A percentile compares a stretch with the other conserved stretches of the same genome.
Evolutionary conservation across 2,888 invertebrate species (phyloP).

Genomic region (Amphimallon solstitiale): DNA sequence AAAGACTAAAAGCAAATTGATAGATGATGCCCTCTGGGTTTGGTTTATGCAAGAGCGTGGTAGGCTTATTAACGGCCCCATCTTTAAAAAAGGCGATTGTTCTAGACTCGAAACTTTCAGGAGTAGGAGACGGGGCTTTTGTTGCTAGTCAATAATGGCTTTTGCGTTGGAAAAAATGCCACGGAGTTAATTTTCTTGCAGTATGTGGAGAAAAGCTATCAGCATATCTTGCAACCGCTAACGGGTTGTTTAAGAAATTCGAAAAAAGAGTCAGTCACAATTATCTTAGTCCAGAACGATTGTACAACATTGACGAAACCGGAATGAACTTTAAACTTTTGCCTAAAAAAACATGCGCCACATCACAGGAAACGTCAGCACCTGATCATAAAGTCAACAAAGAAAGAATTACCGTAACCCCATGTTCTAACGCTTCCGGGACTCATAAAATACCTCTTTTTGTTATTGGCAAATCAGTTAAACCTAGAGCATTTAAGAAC

Average conservation of each 20-base stretch:
- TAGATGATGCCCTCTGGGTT: no score
- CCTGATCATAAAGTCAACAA: constrained; percentile 30
- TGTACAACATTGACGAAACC: constrained; percentile 3
- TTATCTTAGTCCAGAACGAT: background rate
- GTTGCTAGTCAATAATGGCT: background rate
- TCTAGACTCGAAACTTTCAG: no score
- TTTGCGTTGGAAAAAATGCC: constrained; percentile 1
- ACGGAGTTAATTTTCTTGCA: constrained; percentile 14
- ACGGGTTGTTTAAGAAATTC: no score
- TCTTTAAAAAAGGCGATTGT: no score
- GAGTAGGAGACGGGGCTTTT: no score
- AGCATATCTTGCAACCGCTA: no score
- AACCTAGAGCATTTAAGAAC: constrained; percentile 45
- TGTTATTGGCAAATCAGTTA: constrained; percentile 44
- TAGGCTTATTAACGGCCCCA: no score
- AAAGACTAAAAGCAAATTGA: no score
- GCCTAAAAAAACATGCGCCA: constrained; percentile 34
- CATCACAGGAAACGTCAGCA: constrained; percentile 38
- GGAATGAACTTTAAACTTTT: constrained; percentile 3
- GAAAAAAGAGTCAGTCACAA: no score
- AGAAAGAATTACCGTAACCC: constrained; percentile 41
- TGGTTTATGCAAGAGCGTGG: no score
- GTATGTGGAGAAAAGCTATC: constrained; percentile 6
- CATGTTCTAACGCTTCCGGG: constrained; percentile 46
- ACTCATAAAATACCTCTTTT: constrained; percentile 43